Base-by-base conservation (phyloP, 2,797 vertebrate species). In the Aldrovandia affinis region DNA sequence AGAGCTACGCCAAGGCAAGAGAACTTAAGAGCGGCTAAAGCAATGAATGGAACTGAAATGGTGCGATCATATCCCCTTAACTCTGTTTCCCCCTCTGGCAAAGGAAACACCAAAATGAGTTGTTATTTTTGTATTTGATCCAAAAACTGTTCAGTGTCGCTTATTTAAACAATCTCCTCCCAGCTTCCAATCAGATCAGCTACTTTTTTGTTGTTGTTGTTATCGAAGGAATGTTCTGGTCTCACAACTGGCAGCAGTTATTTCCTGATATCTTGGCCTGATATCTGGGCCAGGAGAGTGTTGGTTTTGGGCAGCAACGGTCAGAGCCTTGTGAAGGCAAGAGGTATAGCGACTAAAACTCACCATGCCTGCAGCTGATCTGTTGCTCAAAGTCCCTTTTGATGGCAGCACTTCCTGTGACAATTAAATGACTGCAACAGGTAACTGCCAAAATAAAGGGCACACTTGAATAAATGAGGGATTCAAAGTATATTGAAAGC, bases 61-160 rank as follows among this genome's bases (percentile, higher is more conserved):
- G 90, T 87, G 83, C 86, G 86, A 93, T 93, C 92, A 93, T 88
- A 92, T 91, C 87, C 89, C 87, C 86, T 89, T 78, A 28, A 84
- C 89, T 90, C 89, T 88, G 86, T 89, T 89, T 88, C 83, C 88
- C 91, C 87, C 90, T 90, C 79, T 33, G 81, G 91, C 89, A 86
- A 89, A 92, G 93, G 92, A 94, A 95, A 94, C 92, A 91, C 91
- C 90, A 87, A 89, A 93, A 92, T 89, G 85, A 93, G 87, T 91
- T 94, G 92, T 93, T 94, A 88, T 92, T 92, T 82, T 93, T 93
- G 92, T 50, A 44, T 83, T 47, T 2, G 70, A 33, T 91, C 92
- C 92, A 93, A 88, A 90, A 89, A 86, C 85, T 83, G 47, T 89
- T 92, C 87, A 44, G 63, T 87, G 88, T 90, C 82, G 84, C 88